Percentiles rank a stretch among this genome's conserved stretches.
phyloP scores from a whole-genome alignment of 2,113 vertebrate species.

The Zootoca vivipara region DNA sequence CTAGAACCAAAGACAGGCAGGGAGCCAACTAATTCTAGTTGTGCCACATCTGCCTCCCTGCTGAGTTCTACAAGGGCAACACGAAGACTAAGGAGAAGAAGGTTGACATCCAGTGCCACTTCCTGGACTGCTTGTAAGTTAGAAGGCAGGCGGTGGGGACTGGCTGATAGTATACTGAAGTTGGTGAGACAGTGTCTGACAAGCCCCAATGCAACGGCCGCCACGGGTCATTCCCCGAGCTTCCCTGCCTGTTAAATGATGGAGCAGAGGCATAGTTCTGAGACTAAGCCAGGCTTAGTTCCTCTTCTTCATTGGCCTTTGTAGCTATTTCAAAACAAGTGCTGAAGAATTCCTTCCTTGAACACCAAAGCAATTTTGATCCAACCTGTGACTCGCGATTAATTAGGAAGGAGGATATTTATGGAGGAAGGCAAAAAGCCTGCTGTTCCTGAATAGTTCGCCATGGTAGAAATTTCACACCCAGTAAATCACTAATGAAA shows the following conservation, averaged over 20 bases:
- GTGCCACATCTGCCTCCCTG: too few relatives aligned
- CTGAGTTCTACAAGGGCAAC: too few relatives aligned
- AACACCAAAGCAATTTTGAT: conserved; percentile 63
- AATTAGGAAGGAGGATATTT: conserved; percentile 69
- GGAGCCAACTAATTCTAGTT: too few relatives aligned
- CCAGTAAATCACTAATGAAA: conserved; percentile 82
- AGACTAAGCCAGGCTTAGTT: conserved; percentile 44
- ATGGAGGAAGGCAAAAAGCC: conserved; percentile 65
- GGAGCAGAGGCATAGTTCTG: neutral
- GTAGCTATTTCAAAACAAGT: conserved; percentile 49
- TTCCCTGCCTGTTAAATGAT: neutral
- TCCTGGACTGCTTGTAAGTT: too few relatives aligned
- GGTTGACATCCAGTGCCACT: too few relatives aligned
- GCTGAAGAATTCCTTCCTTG: conserved; percentile 50
- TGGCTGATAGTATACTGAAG: too few relatives aligned
- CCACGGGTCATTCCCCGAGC: neutral
- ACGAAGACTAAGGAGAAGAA: too few relatives aligned
- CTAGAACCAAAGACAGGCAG: too few relatives aligned
- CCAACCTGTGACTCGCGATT: conserved; percentile 53
- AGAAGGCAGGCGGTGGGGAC: too few relatives aligned
- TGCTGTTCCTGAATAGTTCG: conserved; percentile 74
- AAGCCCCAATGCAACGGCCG: fast-evolving
- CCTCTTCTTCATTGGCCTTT: conserved; percentile 51
- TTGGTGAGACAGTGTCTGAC: too few relatives aligned
- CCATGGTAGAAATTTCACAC: conserved; percentile 75